These are phyloP conservation scores for Darevskia nairensis DNA, from an alignment of 2,797 vertebrate species.

Conservation along the genomic window DNA sequence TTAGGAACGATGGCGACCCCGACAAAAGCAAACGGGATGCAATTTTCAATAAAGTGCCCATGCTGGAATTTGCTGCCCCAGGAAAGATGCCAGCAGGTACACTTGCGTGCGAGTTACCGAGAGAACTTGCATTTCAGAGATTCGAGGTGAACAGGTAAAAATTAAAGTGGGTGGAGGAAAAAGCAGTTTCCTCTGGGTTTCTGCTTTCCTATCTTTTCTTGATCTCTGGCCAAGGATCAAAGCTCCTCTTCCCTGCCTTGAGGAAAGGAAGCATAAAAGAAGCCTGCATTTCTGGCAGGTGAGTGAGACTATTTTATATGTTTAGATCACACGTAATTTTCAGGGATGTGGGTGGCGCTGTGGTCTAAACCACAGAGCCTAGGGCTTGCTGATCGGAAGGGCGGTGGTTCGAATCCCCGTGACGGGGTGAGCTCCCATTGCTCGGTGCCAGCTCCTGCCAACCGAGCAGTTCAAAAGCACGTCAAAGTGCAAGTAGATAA, in stretches of 20 bases:
- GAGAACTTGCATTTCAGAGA: neutral
- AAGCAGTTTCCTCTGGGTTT: neutral
- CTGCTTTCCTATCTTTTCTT: neutral
- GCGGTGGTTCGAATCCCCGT: too few relatives aligned
- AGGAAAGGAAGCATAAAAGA: neutral
- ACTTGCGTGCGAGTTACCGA: accelerated
- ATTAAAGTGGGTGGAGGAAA: neutral
- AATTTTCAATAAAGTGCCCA: constrained; percentile 83
- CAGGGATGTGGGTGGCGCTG: too few relatives aligned
- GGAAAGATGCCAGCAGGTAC: constrained; percentile 70
- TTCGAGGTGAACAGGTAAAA: neutral
- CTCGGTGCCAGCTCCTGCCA: too few relatives aligned
- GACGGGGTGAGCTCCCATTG: too few relatives aligned
- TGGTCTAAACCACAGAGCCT: too few relatives aligned
- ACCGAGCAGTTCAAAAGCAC: too few relatives aligned
- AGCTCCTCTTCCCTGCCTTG: neutral
- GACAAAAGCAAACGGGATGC: constrained; percentile 82
- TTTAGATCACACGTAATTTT: neutral
- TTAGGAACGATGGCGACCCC: constrained; percentile 82
- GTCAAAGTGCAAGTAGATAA: too few relatives aligned
- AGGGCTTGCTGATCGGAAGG: too few relatives aligned
- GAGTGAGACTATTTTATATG: neutral
- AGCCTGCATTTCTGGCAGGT: neutral
- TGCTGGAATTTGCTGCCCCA: constrained; percentile 72
- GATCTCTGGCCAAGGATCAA: neutral